These are phyloP conservation scores for Montipora capricornis DNA, from an alignment of 64 coral and sea anemone species.

Conservation along the genomic window DNA sequence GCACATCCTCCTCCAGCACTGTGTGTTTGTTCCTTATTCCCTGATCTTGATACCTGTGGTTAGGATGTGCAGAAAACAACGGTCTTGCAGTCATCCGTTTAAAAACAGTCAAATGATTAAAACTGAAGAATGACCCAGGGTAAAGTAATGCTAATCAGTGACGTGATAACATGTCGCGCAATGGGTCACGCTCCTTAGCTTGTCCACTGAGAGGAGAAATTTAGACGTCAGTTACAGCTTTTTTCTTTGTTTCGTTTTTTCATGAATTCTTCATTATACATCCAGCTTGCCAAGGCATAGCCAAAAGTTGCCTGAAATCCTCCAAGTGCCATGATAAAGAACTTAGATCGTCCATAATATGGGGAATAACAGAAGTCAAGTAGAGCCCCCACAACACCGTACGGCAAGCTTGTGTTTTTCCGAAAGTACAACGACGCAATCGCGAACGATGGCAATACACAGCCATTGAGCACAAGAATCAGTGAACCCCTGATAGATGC, in stretches of 20 bases:
- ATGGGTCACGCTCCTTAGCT: too few species aligned
- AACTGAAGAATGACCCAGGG: too few species aligned
- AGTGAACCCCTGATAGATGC: conserved; percentile 72
- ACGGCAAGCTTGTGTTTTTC: conserved; percentile 21
- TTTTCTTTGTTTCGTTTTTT: not conserved
- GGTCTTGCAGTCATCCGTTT: too few species aligned
- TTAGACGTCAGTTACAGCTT: not conserved
- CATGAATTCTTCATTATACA: conserved; percentile 38
- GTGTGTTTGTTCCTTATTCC: not conserved
- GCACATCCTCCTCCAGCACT: too few species aligned
- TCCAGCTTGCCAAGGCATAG: conserved; percentile 71
- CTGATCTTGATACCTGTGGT: too few species aligned
- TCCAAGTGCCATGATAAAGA: conserved; percentile 60
- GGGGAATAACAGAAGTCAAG: conserved; percentile 66
- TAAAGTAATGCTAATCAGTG: too few species aligned
- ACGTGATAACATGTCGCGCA: too few species aligned
- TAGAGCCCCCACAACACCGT: conserved; percentile 21
- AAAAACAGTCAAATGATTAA: too few species aligned
- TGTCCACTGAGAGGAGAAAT: too few species aligned
- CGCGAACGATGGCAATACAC: conserved; percentile 66
- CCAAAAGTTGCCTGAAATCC: conserved; percentile 70
- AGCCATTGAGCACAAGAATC: conserved; percentile 61
- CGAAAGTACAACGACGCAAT: conserved; percentile 57
- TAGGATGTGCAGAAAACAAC: too few species aligned
- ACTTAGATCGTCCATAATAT: conserved; percentile 52